Evolutionary conservation across 2,113 vertebrate species (phyloP).

Genomic region (Alectura lathami): DNA sequence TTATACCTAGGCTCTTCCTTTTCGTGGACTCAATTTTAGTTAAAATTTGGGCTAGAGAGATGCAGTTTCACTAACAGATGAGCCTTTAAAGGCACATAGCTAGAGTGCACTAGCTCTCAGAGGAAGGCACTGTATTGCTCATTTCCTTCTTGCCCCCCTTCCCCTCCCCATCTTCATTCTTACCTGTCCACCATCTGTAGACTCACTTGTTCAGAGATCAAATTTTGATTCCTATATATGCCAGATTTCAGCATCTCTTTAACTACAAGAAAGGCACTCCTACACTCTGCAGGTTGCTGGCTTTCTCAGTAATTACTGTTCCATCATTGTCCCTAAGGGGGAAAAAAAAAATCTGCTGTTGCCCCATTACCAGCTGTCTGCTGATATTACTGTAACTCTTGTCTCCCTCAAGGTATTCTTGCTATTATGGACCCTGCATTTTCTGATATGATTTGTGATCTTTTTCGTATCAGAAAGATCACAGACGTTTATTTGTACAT

Average conservation of each 20-base stretch:
- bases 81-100: not conserved
- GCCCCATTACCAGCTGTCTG: slow-evolving; percentile 45
- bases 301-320: slow-evolving; percentile 25
- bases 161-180: not conserved
- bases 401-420: not conserved
- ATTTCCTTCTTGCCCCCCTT: not conserved
- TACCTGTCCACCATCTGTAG: not conserved
- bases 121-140: not conserved
- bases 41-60: not conserved
- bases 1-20: not conserved
- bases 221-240: not conserved
- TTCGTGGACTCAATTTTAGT: not conserved
- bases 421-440: slow-evolving; percentile 15
- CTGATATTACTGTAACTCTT: slow-evolving; percentile 2
- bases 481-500: slow-evolving; percentile 1
- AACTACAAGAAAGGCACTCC: slow-evolving; percentile 13
- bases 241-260: not conserved
- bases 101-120: not conserved
- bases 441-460: slow-evolving; percentile 42
- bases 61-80: not conserved
- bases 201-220: not conserved
- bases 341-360: not conserved
- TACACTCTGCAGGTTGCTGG: not conserved
- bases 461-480: slow-evolving; percentile 25
- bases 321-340: not conserved